Percentiles rank a stretch among this genome's conserved stretches.
Evolutionary conservation across 2,888 invertebrate genomes (phyloP).

Genomic region (Xanthorhoe designata): DNA sequence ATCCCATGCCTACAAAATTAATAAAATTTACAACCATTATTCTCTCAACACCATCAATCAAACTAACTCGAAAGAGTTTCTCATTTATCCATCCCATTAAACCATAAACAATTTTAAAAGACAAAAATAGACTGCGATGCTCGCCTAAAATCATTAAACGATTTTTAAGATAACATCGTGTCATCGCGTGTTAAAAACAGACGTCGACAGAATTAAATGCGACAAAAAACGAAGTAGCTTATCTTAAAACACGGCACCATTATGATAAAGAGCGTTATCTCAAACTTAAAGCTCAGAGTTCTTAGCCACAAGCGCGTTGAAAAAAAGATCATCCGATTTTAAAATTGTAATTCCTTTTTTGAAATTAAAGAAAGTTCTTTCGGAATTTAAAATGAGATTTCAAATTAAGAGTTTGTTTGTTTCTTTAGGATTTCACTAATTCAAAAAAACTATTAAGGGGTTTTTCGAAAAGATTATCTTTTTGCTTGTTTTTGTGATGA

Average conservation of each 20-base stretch:
- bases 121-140: constrained; percentile 30
- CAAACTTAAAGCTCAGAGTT: constrained; percentile 45
- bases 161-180: constrained; percentile 45
- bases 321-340: constrained; percentile 36
- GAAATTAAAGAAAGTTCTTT: constrained; percentile 6
- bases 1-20: no score
- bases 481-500: background rate
- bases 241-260: constrained; percentile 67
- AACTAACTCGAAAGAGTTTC: background rate
- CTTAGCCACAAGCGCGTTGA: constrained; percentile 51
- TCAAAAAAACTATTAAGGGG: background rate
- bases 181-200: constrained; percentile 53
- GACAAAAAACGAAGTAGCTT: constrained; percentile 65
- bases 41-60: constrained; percentile 12
- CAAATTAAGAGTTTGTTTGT: constrained; percentile 23
- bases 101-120: constrained; percentile 16
- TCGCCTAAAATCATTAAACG: constrained; percentile 38
- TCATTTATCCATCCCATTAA: background rate
- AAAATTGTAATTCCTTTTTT: constrained; percentile 18
- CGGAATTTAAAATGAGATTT: constrained; percentile 20
- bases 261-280: constrained; percentile 69
- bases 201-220: constrained; percentile 54
- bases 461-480: constrained; percentile 5
- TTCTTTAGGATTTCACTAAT: constrained; percentile 6
- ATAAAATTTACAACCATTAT: constrained; percentile 1